A percentile compares a stretch with the other conserved stretches of the same genome.
phyloP scores from a whole-genome alignment of 2,888 invertebrate genomes.

The Lasioglossum leucozonium region DNA sequence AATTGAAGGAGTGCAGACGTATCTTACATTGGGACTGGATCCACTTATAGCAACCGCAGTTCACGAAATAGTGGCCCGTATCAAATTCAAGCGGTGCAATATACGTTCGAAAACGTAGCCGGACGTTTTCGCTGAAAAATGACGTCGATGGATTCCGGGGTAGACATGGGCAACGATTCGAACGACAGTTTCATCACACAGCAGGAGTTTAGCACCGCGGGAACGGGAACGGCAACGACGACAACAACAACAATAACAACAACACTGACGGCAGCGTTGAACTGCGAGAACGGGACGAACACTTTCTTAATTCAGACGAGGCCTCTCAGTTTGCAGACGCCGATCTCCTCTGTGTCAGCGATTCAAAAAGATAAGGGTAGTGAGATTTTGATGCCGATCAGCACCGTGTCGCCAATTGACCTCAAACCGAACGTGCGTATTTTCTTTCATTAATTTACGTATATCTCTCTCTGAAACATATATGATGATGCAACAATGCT shows the following conservation, averaged over 20 bases:
- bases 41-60: background rate
- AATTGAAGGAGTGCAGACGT: background rate
- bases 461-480: background rate
- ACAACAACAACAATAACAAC: conserved; percentile 22
- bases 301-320: background rate
- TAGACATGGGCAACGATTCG: conserved; percentile 90
- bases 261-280: conserved; percentile 20
- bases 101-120: conserved; percentile 12
- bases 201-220: conserved; percentile 50
- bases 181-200: conserved; percentile 86
- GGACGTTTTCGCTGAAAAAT: conserved; percentile 49
- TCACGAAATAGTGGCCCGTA: background rate
- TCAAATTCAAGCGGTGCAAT: background rate
- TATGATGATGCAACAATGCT: background rate
- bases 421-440: conserved; percentile 10
- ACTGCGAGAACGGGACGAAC: conserved; percentile 6
- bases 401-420: background rate
- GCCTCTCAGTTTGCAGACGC: background rate
- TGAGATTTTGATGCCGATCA: conserved; percentile 12
- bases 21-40: background rate
- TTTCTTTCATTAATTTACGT: background rate
- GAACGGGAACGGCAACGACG: conserved; percentile 5
- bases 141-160: conserved; percentile 89
- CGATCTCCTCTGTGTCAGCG: conserved; percentile 17
- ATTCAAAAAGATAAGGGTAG: conserved; percentile 11